These are phyloP conservation scores for Garrulus glandarius DNA, from an alignment of 2,797 vertebrate genomes.

Conservation along the genomic window DNA sequence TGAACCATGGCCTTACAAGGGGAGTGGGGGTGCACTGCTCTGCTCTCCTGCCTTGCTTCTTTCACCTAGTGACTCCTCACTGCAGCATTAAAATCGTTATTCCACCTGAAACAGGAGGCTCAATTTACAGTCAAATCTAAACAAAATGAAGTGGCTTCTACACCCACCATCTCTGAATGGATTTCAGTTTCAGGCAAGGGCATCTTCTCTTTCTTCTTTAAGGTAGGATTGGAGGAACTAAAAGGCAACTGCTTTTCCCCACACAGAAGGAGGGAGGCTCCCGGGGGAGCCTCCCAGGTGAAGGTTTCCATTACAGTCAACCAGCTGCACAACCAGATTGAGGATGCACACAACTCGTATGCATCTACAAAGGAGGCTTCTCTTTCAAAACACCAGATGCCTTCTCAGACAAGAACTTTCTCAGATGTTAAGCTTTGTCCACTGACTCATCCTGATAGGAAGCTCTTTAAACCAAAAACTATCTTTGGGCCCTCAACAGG, in stretches of 20 bases:
- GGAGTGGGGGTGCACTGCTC: neutral
- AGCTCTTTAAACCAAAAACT: slow-evolving; percentile 2
- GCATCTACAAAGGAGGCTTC: neutral
- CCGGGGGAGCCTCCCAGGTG: neutral
- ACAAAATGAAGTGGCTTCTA: neutral
- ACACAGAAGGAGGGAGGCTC: neutral
- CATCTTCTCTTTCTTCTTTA: neutral
- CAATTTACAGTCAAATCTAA: neutral
- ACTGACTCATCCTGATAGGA: slow-evolving; percentile 11
- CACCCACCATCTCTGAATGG: neutral
- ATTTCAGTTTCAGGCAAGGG: neutral
- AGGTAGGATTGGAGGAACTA: neutral
- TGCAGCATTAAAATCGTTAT: neutral
- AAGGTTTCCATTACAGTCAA: neutral
- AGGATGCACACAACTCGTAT: neutral
- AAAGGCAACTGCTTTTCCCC: neutral
- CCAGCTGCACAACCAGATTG: neutral
- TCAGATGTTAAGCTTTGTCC: neutral
- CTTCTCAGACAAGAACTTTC: slow-evolving; percentile 14
- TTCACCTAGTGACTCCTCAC: neutral
- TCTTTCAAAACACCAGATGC: slow-evolving; percentile 28
- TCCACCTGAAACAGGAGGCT: neutral
- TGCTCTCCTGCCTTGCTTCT: neutral
- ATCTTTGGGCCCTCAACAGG: neutral
- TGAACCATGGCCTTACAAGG: neutral